Evolutionary conservation across 2,888 invertebrate genomes (phyloP).

Genomic region (Apocheima hispidaria): DNA sequence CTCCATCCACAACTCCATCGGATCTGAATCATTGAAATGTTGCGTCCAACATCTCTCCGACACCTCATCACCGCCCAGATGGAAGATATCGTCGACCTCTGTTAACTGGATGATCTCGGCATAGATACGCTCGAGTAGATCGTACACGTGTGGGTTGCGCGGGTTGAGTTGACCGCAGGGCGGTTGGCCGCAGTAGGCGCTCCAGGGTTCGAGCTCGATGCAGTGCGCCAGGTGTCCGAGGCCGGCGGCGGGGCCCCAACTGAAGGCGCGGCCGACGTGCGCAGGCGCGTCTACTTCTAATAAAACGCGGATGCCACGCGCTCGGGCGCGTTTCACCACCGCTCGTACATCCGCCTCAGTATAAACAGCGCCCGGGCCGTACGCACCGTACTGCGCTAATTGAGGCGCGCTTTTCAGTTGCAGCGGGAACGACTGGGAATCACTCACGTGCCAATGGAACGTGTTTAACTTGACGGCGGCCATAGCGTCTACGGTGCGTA

Average conservation of each 20-base stretch:
- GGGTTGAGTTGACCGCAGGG: constrained; percentile 95
- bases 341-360: constrained; percentile 89
- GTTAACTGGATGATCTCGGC: constrained; percentile 90
- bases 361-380: constrained; percentile 92
- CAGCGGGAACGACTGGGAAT: constrained; percentile 97
- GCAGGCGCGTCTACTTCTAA: constrained; percentile 97
- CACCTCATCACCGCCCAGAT: constrained; percentile 94
- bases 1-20: constrained; percentile 92
- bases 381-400: constrained; percentile 94
- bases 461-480: constrained; percentile 95
- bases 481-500: constrained; percentile 94
- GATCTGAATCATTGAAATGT: constrained; percentile 91
- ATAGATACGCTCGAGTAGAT: constrained; percentile 90
- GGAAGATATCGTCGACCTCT: constrained; percentile 92
- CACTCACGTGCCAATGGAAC: constrained; percentile 96
- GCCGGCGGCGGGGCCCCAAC: constrained; percentile 91
- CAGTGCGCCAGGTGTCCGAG: constrained; percentile 93
- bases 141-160: constrained; percentile 91
- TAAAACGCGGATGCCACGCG: constrained; percentile 94
- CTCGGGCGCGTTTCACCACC: constrained; percentile 90
- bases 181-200: constrained; percentile 92
- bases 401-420: constrained; percentile 91
- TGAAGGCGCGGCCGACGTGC: constrained; percentile 95
- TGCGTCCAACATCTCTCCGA: constrained; percentile 93
- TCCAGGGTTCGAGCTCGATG: constrained; percentile 93